These are phyloP conservation scores for Lysiphlebus fabarum DNA, from an alignment of 1,140 invertebrate species.

Conservation along the genomic window DNA sequence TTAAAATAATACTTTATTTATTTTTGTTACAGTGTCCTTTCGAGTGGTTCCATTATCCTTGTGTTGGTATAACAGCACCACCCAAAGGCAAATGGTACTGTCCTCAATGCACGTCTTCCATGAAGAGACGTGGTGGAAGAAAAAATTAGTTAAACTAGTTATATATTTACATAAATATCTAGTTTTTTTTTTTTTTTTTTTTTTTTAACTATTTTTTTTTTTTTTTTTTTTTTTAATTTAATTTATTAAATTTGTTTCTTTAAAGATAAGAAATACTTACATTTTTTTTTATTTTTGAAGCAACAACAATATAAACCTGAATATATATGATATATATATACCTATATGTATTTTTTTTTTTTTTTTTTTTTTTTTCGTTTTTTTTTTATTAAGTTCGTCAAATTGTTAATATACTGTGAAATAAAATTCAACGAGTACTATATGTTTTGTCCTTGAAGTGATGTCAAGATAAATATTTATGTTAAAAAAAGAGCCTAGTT, in stretches of 20 bases:
- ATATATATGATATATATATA: too few species aligned
- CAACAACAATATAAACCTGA: too few species aligned
- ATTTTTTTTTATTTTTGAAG: too few species aligned
- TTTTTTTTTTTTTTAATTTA: slow-evolving; percentile 13
- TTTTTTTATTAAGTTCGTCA: too few species aligned
- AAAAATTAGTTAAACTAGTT: slow-evolving; percentile 60
- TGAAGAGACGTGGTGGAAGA: slow-evolving; percentile 77
- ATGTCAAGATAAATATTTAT: too few species aligned
- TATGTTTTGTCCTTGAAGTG: too few species aligned
- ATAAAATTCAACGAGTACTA: too few species aligned
- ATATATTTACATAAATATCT: slow-evolving; percentile 14
- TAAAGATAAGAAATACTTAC: too few species aligned
- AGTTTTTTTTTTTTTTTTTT: neutral
- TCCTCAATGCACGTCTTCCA: slow-evolving; percentile 87
- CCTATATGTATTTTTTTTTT: too few species aligned
- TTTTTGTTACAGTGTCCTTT: slow-evolving; percentile 78
- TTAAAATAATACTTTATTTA: slow-evolving; percentile 10
- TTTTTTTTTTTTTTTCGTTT: too few species aligned
- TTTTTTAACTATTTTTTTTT: slow-evolving; percentile 4
- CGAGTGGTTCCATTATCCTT: slow-evolving; percentile 99
- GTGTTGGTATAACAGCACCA: slow-evolving; percentile 91
- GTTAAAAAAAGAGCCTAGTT: too few species aligned
- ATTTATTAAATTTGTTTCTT: slow-evolving; percentile 24
- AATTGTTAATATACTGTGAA: too few species aligned
- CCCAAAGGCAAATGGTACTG: slow-evolving; percentile 99